Evolutionary conservation across 2,113 vertebrate genomes (phyloP).

Genomic region (Octodon degus): DNA sequence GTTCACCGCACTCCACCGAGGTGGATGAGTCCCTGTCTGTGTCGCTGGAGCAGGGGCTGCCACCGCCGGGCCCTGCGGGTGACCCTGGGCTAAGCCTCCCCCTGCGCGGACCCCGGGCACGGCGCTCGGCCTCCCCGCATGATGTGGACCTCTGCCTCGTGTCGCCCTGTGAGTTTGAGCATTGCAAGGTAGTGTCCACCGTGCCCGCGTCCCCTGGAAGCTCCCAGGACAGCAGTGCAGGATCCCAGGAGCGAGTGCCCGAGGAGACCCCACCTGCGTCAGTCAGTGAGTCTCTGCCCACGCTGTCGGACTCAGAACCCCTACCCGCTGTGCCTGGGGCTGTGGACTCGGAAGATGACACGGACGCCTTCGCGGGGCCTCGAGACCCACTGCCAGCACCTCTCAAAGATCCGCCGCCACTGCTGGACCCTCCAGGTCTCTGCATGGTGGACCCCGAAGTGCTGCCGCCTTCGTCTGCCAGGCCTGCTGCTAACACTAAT

Average conservation of each 20-base stretch:
- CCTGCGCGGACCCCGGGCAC: constrained; percentile 82
- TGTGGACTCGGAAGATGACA: constrained; percentile 89
- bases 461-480: constrained; percentile 73
- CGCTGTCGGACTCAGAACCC: constrained; percentile 90
- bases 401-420: constrained; percentile 90
- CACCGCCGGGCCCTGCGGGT: constrained; percentile 53
- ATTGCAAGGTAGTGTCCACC: constrained; percentile 84
- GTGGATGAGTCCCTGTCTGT: constrained; percentile 93
- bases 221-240: constrained; percentile 88
- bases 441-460: constrained; percentile 94
- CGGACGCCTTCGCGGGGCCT: constrained; percentile 48
- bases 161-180: constrained; percentile 96
- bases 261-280: constrained; percentile 91
- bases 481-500: constrained; percentile 63
- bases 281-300: constrained; percentile 90
- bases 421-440: constrained; percentile 90
- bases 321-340: constrained; percentile 86
- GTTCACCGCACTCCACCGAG: constrained; percentile 93
- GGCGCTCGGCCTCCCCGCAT: constrained; percentile 88
- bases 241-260: constrained; percentile 84
- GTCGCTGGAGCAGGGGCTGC: constrained; percentile 93
- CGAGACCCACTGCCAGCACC: constrained; percentile 89
- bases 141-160: constrained; percentile 97
- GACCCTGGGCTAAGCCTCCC: constrained; percentile 86
- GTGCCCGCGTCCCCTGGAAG: constrained; percentile 69